Evolutionary conservation across 2,888 invertebrate genomes (phyloP).

Genomic region (Ceriagrion tenellum): DNA sequence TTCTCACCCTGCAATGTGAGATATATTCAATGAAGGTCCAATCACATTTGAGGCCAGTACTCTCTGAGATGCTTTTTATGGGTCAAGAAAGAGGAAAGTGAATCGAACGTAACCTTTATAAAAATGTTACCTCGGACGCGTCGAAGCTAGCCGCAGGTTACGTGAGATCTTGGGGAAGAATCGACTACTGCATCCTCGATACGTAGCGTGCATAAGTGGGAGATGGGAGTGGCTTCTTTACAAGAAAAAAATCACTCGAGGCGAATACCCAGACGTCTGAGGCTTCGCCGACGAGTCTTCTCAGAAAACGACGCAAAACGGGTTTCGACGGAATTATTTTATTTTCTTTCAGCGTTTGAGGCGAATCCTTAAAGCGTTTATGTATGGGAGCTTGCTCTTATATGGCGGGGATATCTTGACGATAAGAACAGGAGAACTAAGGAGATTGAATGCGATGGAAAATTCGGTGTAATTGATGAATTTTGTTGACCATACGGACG

Average conservation of each 20-base stretch:
- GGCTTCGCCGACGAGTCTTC: background rate
- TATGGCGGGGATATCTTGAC: no score
- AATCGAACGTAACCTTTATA: background rate
- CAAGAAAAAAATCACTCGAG: background rate
- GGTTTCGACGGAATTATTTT: background rate
- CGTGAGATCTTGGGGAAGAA: background rate
- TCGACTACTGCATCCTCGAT: background rate
- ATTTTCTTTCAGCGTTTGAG: background rate
- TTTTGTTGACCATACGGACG: no score
- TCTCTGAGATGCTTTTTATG: background rate
- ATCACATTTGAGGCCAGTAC: background rate
- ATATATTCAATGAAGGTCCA: background rate
- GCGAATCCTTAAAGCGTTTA: background rate
- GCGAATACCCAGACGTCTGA: slow-evolving; percentile 8
- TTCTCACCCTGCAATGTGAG: background rate
- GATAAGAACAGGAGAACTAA: no score
- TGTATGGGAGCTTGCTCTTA: no score
- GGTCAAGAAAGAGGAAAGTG: background rate
- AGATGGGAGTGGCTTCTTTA: slow-evolving; percentile 28
- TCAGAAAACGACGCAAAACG: background rate
- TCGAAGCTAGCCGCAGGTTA: background rate
- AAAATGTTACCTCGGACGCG: background rate
- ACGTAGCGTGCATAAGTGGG: background rate
- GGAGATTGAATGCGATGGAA: no score
- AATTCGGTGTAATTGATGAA: no score